Percentiles rank a stretch among this genome's conserved stretches.
These are phyloP conservation scores for Rhinogobius similis DNA, from an alignment of 2,113 vertebrate genomes.

Conservation along the genomic window DNA sequence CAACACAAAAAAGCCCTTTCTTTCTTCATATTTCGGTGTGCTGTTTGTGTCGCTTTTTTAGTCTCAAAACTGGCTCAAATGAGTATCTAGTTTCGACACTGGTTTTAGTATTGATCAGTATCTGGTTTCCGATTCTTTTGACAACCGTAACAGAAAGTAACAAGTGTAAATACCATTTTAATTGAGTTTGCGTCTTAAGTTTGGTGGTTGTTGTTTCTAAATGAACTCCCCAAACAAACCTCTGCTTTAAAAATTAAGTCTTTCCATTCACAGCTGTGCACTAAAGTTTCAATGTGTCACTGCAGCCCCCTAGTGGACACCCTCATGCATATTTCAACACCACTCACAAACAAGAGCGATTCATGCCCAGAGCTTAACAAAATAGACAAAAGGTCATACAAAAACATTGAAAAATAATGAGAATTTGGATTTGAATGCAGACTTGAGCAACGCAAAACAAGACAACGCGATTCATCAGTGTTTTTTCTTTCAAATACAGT, in stretches of 20 bases:
- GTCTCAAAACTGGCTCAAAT: no score
- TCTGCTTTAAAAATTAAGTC: not conserved
- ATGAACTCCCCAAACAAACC: not conserved
- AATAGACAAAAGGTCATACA: not conserved
- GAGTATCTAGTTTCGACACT: no score
- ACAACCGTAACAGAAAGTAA: no score
- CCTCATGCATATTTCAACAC: not conserved
- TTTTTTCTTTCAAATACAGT: constrained; percentile 14
- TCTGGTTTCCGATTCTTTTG: no score
- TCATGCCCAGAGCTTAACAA: not conserved
- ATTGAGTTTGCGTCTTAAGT: no score
- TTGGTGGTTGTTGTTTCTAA: not conserved
- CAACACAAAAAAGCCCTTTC: no score
- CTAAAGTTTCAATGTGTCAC: constrained; percentile 30
- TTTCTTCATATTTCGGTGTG: no score
- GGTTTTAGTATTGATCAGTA: no score
- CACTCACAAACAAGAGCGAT: not conserved
- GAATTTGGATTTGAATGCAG: not conserved
- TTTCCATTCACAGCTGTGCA: not conserved
- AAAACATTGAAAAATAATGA: constrained; percentile 6
- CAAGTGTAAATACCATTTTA: no score
- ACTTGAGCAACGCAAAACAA: not conserved
- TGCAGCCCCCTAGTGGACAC: constrained; percentile 67
- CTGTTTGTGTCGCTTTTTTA: no score
- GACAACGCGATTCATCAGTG: not conserved